These are phyloP conservation scores for Leptopilina drosophilae DNA, from an alignment of 2,888 invertebrate species.

Conservation along the genomic window DNA sequence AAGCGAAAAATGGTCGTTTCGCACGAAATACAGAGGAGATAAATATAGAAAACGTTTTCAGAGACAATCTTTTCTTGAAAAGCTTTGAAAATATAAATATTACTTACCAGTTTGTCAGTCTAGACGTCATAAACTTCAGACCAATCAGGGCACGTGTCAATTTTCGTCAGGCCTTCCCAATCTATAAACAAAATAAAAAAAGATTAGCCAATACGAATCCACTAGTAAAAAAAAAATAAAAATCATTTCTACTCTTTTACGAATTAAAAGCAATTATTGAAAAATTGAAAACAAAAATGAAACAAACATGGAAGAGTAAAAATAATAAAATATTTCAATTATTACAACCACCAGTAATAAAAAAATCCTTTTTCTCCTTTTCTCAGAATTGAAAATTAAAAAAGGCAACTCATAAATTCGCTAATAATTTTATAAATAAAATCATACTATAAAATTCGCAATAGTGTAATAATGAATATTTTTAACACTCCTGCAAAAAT, in stretches of 20 bases:
- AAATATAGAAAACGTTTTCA: neutral
- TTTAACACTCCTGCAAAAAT: neutral
- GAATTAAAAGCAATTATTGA: too few relatives aligned
- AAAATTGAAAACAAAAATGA: too few relatives aligned
- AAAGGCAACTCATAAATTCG: neutral
- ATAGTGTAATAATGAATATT: neutral
- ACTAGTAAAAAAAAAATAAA: neutral
- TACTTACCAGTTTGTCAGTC: neutral
- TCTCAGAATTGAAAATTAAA: neutral
- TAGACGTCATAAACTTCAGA: constrained; percentile 37
- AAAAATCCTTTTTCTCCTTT: too few relatives aligned
- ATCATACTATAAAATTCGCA: neutral
- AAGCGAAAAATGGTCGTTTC: too few relatives aligned
- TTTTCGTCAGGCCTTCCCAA: neutral
- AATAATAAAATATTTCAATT: too few relatives aligned
- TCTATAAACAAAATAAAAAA: constrained; percentile 7
- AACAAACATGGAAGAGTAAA: too few relatives aligned
- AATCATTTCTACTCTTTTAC: neutral
- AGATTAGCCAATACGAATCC: neutral
- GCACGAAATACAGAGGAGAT: neutral
- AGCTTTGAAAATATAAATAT: constrained; percentile 1
- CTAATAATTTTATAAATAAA: constrained; percentile 1
- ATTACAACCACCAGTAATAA: too few relatives aligned
- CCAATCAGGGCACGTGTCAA: constrained; percentile 36
- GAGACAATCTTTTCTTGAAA: neutral